phyloP scores from a whole-genome alignment of 2,113 vertebrate genomes.

The Apistogramma diplotaenia region DNA sequence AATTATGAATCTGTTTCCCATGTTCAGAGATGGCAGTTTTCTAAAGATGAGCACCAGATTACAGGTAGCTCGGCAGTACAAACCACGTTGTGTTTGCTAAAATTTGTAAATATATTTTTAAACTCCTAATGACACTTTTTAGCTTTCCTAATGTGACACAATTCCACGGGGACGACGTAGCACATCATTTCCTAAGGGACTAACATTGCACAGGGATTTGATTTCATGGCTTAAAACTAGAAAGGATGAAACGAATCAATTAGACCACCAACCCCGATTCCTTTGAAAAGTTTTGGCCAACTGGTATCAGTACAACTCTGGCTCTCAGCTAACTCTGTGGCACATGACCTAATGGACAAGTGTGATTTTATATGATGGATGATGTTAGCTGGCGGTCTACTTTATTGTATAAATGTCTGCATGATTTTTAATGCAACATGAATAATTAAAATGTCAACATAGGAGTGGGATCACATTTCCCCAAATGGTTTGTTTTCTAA shows the following conservation, averaged over 20 bases:
- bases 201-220: background rate
- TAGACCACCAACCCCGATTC: background rate
- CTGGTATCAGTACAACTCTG: background rate
- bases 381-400: too few species aligned
- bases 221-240: background rate
- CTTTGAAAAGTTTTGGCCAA: background rate
- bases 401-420: background rate
- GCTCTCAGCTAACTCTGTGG: too few species aligned
- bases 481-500: too few species aligned
- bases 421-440: background rate
- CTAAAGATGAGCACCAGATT: too few species aligned
- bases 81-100: background rate
- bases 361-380: background rate
- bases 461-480: background rate
- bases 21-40: background rate
- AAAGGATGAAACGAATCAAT: background rate
- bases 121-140: background rate
- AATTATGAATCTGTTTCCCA: background rate
- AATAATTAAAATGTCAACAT: too few species aligned
- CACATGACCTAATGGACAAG: background rate
- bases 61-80: background rate
- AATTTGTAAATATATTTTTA: background rate
- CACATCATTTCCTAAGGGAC: background rate
- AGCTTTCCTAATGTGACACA: background rate
- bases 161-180: fast-evolving